Conservation (phyloP, 2,797 vertebrate genomes). For the Pantherophis vulpinus region DNA sequence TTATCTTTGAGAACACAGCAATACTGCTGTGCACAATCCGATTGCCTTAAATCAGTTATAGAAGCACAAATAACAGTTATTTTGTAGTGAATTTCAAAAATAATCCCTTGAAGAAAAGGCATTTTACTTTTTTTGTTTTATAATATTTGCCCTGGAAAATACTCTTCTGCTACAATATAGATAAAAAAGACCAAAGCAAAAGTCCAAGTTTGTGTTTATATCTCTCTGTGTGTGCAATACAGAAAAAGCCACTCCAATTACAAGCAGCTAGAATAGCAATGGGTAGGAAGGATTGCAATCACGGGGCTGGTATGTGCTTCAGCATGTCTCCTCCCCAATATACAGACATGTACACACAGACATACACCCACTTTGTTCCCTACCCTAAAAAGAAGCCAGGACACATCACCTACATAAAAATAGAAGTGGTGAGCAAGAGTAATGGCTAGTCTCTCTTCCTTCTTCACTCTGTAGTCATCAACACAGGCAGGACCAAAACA, state of each 20-base stretch:
- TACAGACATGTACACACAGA: neutral
- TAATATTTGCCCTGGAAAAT: rapidly evolving
- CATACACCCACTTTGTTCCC: neutral
- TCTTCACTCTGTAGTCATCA: neutral
- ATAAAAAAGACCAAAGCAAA: neutral
- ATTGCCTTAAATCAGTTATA: constrained; percentile 5
- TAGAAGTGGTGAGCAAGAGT: constrained; percentile 21
- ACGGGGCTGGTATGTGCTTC: neutral
- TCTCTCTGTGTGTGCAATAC: neutral
- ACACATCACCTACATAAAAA: neutral
- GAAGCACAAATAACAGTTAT: constrained; percentile 1
- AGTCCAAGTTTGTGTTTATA: neutral
- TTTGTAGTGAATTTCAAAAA: neutral
- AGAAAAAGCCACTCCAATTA: neutral
- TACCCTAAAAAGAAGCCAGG: neutral
- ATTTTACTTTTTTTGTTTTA: neutral
- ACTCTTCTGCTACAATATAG: neutral
- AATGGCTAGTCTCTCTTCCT: neutral
- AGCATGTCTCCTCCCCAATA: neutral
- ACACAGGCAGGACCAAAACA: neutral
- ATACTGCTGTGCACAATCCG: neutral
- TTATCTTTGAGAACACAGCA: neutral
- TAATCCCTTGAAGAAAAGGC: neutral
- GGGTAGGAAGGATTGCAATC: neutral
- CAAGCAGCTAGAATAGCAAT: constrained; percentile 3